Conservation (phyloP, 2,888 invertebrate species). For the Papilio elwesi region DNA sequence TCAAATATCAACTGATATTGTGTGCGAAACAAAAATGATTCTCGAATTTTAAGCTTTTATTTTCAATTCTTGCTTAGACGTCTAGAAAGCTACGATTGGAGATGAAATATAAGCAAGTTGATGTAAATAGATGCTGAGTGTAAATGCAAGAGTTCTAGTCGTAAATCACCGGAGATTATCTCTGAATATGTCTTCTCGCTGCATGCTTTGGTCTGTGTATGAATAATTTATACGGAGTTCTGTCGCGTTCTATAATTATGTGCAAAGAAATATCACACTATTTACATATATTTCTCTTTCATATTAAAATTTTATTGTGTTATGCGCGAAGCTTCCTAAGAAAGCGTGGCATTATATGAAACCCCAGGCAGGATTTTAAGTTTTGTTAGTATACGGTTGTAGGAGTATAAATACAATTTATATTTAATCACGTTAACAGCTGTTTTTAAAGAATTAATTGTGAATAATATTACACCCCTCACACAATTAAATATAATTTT, state of each 20-base stretch:
- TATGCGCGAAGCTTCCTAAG: background rate
- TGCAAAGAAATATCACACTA: slow-evolving; percentile 16
- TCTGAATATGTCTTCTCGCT: slow-evolving; percentile 65
- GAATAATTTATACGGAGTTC: slow-evolving; percentile 69
- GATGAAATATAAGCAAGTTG: slow-evolving; percentile 49
- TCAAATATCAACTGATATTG: slow-evolving; percentile 16
- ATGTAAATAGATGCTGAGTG: slow-evolving; percentile 63
- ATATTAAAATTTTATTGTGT: slow-evolving; percentile 15
- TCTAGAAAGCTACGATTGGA: slow-evolving; percentile 44
- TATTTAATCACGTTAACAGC: too few relatives aligned
- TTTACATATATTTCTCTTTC: slow-evolving; percentile 22
- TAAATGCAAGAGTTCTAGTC: slow-evolving; percentile 71
- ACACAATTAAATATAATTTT: too few relatives aligned
- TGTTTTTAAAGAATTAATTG: too few relatives aligned
- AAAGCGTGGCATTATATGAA: background rate
- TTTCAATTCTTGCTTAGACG: slow-evolving; percentile 45
- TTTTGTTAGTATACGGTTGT: background rate
- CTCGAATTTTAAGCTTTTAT: slow-evolving; percentile 41
- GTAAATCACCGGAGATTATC: slow-evolving; percentile 81
- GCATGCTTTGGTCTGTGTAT: slow-evolving; percentile 69
- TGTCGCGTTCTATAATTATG: slow-evolving; percentile 40
- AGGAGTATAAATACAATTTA: too few relatives aligned
- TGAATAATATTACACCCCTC: too few relatives aligned
- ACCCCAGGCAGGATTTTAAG: background rate
- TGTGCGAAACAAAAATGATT: slow-evolving; percentile 40